Conservation (phyloP, 2,113 vertebrate species). For the Porphyrio hochstetteri region DNA sequence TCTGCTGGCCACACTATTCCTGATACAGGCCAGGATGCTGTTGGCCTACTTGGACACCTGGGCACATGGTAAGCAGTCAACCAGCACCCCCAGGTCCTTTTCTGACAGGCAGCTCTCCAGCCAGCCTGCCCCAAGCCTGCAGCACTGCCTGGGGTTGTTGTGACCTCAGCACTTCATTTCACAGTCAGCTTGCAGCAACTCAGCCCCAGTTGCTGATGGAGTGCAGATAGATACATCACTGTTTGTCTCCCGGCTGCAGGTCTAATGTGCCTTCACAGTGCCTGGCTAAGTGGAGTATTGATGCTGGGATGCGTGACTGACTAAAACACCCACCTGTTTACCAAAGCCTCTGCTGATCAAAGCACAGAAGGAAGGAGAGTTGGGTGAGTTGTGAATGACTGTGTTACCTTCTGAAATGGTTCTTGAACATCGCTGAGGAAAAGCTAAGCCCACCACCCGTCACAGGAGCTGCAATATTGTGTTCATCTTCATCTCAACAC, state of each 20-base stretch:
- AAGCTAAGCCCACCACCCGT: not conserved
- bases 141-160: no score
- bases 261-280: fast-evolving
- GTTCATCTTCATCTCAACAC: not conserved
- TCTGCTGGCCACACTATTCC: no score
- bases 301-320: not conserved
- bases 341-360: not conserved
- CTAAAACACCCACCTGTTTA: not conserved
- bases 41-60: no score
- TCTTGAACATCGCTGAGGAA: not conserved
- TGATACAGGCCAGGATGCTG: no score
- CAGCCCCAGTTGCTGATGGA: not conserved
- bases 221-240: not conserved
- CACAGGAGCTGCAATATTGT: not conserved
- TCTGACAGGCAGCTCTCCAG: no score
- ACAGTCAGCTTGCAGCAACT: not conserved
- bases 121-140: no score
- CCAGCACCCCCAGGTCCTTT: no score
- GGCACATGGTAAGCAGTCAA: no score
- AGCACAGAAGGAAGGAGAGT: not conserved
- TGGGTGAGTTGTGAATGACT: not conserved
- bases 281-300: not conserved
- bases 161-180: not conserved
- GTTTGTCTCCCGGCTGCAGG: not conserved
- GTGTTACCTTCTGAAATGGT: not conserved